Evolutionary conservation across 2,888 invertebrate species (phyloP), one percentile per base, ranked within the genome.

Genomic region (Mythimna lalbum): DNA sequence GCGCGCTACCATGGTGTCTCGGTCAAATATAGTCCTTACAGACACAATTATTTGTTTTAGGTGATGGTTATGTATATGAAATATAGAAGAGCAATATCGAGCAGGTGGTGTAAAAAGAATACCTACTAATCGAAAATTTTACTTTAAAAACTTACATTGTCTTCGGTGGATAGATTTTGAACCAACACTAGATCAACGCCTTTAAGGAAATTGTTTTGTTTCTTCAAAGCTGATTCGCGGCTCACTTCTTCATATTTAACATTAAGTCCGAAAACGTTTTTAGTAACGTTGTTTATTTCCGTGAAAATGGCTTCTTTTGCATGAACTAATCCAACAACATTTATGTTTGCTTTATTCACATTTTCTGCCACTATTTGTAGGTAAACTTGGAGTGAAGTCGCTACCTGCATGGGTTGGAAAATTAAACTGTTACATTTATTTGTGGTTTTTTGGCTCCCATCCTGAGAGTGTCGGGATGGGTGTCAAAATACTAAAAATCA

Each of bases 301-400:
- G 73, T 64, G 39, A 81, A 85, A 50, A 87, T 56, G 1, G 23
- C 56, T 6, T 14, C 64, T 27, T 74, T 63, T 21, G 27, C 36
- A 49, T 69, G 59, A 5, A 64, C 49, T 52, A 89, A 63, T 33
- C 79, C 85, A 63, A 87, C 55, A 19, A 86, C 69, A 6, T 80
- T 81, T n/a, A 88, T 65, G 9, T 43, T 49, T 47, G 68, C 61
- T 60, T 83, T 87, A 31, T 81, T 83, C 2, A 84, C 39, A 76
- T 89, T 89, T 78, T 89, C 88, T 19, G 81, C 80, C 12, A 88
- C 84, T 5, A 84, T 86, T 87, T 89, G 89, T 6, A 86, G 56
- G 49, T 80, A 86, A 63, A 85, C 70, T 76, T 80, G 76, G 36
- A 88, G 61, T 17, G 87, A 83, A 9, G 82, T 57, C 4, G 69